Evolutionary conservation across 2,888 invertebrate species (phyloP).

Genomic region (Cryptus armator): DNA sequence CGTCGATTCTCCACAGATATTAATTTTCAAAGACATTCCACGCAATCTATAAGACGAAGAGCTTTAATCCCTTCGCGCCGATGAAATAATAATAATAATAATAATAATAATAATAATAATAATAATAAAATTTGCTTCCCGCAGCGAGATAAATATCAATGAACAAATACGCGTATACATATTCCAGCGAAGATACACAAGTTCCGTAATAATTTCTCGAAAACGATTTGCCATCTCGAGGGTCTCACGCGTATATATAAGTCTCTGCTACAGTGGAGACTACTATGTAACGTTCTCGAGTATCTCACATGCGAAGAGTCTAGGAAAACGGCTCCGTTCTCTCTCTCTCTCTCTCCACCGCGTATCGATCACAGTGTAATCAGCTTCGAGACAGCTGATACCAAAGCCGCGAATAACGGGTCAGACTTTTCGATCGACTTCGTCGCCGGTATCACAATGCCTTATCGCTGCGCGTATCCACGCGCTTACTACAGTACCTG

Average conservation of each 20-base stretch:
- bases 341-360: not conserved
- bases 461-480: conserved; percentile 4
- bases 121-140: not conserved
- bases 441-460: not conserved
- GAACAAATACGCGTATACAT: conserved; percentile 5
- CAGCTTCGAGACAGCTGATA: conserved; percentile 52
- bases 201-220: conserved; percentile 25
- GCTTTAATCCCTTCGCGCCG: not conserved
- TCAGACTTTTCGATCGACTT: not conserved
- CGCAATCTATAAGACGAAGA: not conserved
- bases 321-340: not conserved
- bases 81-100: not conserved
- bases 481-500: not conserved
- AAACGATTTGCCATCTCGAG: not conserved
- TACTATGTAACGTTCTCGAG: conserved; percentile 5
- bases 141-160: conserved; percentile 20
- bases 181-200: conserved; percentile 1
- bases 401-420: conserved; percentile 9
- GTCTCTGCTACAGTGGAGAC: not conserved
- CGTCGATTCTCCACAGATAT: conserved; percentile 22
- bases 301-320: not conserved
- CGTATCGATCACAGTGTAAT: conserved; percentile 50
- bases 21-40: conserved; percentile 43
- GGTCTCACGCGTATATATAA: not conserved
- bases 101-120: not conserved